Evolutionary conservation across 2,113 vertebrate genomes (phyloP).

Genomic region (Cyprichromis sp.): DNA sequence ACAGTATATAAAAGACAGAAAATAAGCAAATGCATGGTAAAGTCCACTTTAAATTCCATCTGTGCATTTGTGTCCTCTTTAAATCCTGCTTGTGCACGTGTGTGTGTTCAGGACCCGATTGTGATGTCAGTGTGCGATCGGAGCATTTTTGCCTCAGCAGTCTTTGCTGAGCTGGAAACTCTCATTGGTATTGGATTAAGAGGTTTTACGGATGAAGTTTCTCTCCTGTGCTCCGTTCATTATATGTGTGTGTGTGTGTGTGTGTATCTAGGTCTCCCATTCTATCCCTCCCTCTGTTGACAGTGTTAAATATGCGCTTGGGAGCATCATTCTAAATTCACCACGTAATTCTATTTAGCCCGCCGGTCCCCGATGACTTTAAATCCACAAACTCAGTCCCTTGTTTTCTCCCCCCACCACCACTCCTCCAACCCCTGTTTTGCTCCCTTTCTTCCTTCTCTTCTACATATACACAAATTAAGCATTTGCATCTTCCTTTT

Average conservation of each 20-base stretch:
- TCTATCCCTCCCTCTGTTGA: conserved; percentile 31
- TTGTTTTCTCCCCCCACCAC: not conserved
- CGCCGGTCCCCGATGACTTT: conserved; percentile 28
- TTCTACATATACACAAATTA: conserved; percentile 14
- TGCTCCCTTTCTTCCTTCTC: conserved; percentile 41
- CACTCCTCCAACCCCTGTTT: conserved; percentile 10
- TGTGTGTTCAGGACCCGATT: not conserved
- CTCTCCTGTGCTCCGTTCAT: not conserved
- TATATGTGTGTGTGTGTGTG: not conserved
- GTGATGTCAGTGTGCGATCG: not conserved
- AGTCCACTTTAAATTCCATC: not conserved
- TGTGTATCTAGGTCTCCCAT: not conserved
- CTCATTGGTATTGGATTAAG: conserved; percentile 38
- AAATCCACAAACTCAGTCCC: conserved; percentile 43
- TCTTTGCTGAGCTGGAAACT: conserved; percentile 7
- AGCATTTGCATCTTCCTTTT: conserved; percentile 23
- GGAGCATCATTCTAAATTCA: conserved; percentile 72
- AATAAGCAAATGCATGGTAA: not conserved
- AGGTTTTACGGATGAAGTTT: conserved; percentile 36
- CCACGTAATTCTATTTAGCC: conserved; percentile 81
- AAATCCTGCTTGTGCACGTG: not conserved
- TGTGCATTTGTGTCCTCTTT: not conserved
- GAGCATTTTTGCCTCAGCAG: not conserved
- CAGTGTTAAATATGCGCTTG: conserved; percentile 56
- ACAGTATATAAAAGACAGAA: not conserved